These are phyloP conservation scores for Diplosoma virens DNA, from an alignment of 23 tunicate species.

Conservation along the genomic window DNA sequence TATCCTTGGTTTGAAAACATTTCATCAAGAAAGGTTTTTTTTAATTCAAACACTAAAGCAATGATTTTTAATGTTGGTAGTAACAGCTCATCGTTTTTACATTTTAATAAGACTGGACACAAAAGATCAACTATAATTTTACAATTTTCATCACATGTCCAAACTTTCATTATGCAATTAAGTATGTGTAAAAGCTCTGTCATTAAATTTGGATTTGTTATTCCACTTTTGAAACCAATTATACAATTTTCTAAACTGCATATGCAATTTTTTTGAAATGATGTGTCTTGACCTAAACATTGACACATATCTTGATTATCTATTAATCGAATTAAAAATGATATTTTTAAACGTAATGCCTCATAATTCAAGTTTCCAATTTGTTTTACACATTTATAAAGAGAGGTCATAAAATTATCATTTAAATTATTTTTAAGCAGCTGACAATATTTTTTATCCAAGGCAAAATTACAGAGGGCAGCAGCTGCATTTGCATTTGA, in stretches of 20 bases:
- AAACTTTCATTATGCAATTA: constrained; percentile 1
- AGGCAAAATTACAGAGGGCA: constrained; percentile 35
- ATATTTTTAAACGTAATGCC: constrained; percentile 15
- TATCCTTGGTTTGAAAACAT: not conserved
- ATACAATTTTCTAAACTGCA: constrained; percentile 22
- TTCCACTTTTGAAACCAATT: constrained; percentile 13
- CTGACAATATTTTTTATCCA: constrained; percentile 38
- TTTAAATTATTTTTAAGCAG: not conserved
- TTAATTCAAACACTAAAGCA: not conserved
- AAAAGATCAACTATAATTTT: not conserved
- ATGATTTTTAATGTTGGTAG: not conserved
- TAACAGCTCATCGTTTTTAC: constrained; percentile 16
- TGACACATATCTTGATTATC: constrained; percentile 15
- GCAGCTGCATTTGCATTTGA: constrained; percentile 46
- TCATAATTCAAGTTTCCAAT: constrained; percentile 18
- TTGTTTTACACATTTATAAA: not conserved
- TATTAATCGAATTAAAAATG: not conserved
- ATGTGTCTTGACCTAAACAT: not conserved
- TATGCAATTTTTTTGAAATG: not conserved
- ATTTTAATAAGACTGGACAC: not conserved
- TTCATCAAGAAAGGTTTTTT: not conserved
- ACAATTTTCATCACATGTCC: not conserved
- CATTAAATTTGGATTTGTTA: constrained; percentile 28
- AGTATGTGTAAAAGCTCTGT: constrained; percentile 26
- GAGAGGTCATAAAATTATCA: not conserved